phyloP scores from a whole-genome alignment of 2,797 vertebrate genomes.

The Periparus ater region DNA sequence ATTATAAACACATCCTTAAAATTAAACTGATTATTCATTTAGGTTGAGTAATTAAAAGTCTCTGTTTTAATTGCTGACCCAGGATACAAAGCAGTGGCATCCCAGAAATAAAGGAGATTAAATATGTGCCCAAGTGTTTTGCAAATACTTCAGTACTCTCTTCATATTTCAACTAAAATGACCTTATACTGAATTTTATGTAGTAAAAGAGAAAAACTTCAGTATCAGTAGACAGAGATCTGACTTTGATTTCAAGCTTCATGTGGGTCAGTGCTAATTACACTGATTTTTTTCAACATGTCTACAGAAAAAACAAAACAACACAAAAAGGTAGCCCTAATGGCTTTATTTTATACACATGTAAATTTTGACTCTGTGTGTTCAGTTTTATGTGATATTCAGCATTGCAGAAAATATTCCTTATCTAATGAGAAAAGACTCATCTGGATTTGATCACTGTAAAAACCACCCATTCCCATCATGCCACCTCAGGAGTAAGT shows the following conservation, averaged over 20 bases:
- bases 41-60: background rate
- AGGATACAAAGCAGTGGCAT: background rate
- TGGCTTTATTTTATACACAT: background rate
- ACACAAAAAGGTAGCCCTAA: background rate
- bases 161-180: background rate
- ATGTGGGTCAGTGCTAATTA: background rate
- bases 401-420: background rate
- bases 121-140: background rate
- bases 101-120: background rate
- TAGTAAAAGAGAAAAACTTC: background rate
- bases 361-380: background rate
- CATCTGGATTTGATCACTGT: background rate
- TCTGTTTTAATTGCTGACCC: background rate
- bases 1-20: background rate
- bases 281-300: background rate
- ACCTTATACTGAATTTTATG: background rate
- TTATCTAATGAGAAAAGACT: background rate
- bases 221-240: background rate
- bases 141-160: background rate
- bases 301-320: background rate
- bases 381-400: background rate
- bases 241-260: background rate
- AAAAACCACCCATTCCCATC: background rate
- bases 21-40: background rate
- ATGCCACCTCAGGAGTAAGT: background rate